These are phyloP conservation scores for Glossophaga mutica DNA, from an alignment of 2,797 vertebrate genomes.

Conservation along the genomic window DNA sequence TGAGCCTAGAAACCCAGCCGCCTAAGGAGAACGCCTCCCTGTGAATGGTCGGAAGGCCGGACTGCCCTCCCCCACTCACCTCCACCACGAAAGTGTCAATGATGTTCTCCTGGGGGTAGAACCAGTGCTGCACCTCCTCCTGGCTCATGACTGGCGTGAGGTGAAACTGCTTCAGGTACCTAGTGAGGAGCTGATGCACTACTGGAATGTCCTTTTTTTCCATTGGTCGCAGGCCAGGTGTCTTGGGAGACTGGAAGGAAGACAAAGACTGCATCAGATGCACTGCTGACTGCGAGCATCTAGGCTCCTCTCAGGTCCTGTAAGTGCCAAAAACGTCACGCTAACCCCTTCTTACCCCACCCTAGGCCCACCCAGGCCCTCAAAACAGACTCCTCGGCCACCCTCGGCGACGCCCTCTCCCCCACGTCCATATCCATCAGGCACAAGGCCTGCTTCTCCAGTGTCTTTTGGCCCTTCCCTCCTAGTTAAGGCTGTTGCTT, in stretches of 20 bases:
- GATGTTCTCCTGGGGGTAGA: constrained; percentile 96
- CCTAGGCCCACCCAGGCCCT: not conserved
- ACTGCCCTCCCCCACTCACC: constrained; percentile 79
- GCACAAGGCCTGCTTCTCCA: not conserved
- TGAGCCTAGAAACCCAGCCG: not conserved
- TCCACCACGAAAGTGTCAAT: constrained; percentile 97
- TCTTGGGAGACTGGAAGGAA: constrained; percentile 89
- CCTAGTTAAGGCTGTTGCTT: not conserved
- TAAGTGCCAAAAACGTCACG: not conserved
- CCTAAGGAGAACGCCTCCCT: rapidly evolving
- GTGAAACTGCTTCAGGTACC: constrained; percentile 94
- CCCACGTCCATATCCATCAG: not conserved
- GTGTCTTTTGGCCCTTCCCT: not conserved
- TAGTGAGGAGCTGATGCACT: constrained; percentile 90
- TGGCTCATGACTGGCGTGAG: constrained; percentile 92
- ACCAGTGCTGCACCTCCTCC: constrained; percentile 96
- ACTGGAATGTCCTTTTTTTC: constrained; percentile 90
- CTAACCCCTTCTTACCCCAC: not conserved
- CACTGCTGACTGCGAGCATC: rapidly evolving
- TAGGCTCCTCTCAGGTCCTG: not conserved
- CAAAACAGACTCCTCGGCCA: not conserved
- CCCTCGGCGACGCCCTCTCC: not conserved
- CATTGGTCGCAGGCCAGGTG: constrained; percentile 90
- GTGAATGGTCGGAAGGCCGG: rapidly evolving
- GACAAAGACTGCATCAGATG: not conserved